Evolutionary conservation across 1,140 invertebrate species (phyloP), one percentile per base, ranked within the genome.

Genomic region (Cotesia glomerata): DNA sequence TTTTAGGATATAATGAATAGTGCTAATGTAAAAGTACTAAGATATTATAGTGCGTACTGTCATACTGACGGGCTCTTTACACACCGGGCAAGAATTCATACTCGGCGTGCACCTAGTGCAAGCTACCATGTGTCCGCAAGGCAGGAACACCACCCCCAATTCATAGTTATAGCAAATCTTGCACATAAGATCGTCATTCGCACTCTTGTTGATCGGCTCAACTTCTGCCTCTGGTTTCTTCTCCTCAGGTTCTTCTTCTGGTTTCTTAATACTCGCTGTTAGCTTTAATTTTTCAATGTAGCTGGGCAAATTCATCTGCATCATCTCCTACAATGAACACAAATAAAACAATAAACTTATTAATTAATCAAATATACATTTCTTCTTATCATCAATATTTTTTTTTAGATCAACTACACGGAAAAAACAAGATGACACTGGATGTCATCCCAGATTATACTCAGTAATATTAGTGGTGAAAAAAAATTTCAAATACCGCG

Each of bases 61-160:
- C 74, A 91, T 92, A 72, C 90, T 90, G 59, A 95, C 92, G 39
- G 86, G 84, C 69, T 91, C 87, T 63, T 95, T 89, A 83, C 96
- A 98, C 67, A 97, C 90, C 26, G 95, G 93, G 84, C 96, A 97
- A 9, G 89, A 91, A 63, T 89, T 89, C 76, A 97, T 88, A 71
- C 91, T 91, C 2, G 92, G 89, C 3, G 95, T 93, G 88, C 96
- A 98, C 51, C 92, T 90, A 4, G 91, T 90, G 86, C 96, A 98
- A 35, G 94, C 92, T 34, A 96, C 91, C 74, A 97, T 91, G 87
- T 98, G 96, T 59, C 95, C 94, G 87, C 93, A 95, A 7, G 93
- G 96, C 77, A 97, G 88, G 86, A 97, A 97, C 73, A 95, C 92
- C 59, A 96, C 91, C 76, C 93, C 93, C 74, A 95, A 90, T 86